A percentile compares a stretch with the other conserved stretches of the same genome.
These are phyloP conservation scores for Microtus pennsylvanicus DNA, from an alignment of 2,113 vertebrate genomes.

Conservation along the genomic window DNA sequence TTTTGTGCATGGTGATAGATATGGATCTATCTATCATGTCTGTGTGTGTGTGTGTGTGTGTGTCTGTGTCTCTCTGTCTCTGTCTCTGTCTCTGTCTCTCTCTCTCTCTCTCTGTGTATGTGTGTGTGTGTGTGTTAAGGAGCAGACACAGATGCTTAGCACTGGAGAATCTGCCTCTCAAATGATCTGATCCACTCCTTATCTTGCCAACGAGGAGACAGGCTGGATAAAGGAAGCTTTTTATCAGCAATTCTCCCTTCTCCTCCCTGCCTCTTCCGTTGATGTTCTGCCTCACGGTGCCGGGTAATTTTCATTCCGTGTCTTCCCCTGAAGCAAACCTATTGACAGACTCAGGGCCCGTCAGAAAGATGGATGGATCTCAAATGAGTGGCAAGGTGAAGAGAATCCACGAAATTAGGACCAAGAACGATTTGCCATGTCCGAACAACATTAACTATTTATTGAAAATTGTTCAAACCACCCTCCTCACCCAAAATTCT, in stretches of 20 bases:
- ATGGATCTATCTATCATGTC: too few species aligned
- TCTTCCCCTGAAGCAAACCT: not conserved
- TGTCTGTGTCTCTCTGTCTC: too few species aligned
- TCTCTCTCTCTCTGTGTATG: too few species aligned
- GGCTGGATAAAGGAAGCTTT: not conserved
- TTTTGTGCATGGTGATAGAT: too few species aligned
- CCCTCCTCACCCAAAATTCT: not conserved
- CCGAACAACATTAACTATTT: not conserved
- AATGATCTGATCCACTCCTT: not conserved
- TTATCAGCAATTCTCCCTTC: not conserved
- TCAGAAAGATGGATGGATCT: not conserved
- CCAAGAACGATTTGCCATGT: too few species aligned
- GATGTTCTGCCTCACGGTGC: not conserved
- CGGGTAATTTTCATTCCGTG: not conserved
- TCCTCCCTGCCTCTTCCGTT: not conserved
- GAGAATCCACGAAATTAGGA: not conserved
- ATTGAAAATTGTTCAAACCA: slow-evolving; percentile 21
- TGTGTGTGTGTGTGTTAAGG: not conserved
- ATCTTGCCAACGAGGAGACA: not conserved
- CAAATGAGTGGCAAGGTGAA: not conserved
- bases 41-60: too few species aligned
- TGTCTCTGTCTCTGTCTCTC: too few species aligned
- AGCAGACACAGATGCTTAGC: not conserved
- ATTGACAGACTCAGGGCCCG: not conserved
- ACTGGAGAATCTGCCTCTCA: not conserved